Evolutionary conservation across 1,140 invertebrate genomes (phyloP).

Genomic region (Cydia splendana): DNA sequence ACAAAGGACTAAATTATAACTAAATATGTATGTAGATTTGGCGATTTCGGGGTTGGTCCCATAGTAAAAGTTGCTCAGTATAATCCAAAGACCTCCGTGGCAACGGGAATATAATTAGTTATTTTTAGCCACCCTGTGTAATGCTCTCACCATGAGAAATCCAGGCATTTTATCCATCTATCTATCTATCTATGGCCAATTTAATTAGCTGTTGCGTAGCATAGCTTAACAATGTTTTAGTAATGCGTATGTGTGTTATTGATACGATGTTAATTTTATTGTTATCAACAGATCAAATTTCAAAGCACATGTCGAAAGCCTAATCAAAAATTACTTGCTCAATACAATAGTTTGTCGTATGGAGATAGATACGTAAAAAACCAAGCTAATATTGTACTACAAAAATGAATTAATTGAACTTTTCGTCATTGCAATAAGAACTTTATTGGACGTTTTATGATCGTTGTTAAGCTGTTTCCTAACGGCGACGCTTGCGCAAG

Average conservation of each 20-base stretch:
- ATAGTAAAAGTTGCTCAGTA: too few relatives aligned
- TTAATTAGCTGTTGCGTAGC: too few relatives aligned
- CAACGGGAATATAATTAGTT: too few relatives aligned
- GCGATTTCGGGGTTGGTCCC: too few relatives aligned
- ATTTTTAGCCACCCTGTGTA: too few relatives aligned
- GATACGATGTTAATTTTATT: not conserved
- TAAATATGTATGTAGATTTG: not conserved
- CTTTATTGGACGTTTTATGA: not conserved
- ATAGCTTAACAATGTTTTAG: too few relatives aligned
- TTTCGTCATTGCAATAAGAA: not conserved
- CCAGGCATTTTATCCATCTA: too few relatives aligned
- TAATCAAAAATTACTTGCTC: not conserved
- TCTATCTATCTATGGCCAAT: too few relatives aligned
- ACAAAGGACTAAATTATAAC: not conserved
- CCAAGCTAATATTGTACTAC: not conserved
- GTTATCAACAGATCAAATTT: not conserved
- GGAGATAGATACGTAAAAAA: conserved; percentile 23
- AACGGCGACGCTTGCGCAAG: conserved; percentile 26
- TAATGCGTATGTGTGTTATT: not conserved
- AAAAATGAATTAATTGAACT: not conserved
- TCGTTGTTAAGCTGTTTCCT: conserved; percentile 6
- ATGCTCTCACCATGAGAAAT: too few relatives aligned
- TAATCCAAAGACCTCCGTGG: too few relatives aligned
- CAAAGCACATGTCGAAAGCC: conserved; percentile 14
- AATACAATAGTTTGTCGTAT: conserved; percentile 23